Evolutionary conservation across 2,888 invertebrate species (phyloP), one percentile per base, ranked within the genome.

Genomic region (Chrysodeixis includens): DNA sequence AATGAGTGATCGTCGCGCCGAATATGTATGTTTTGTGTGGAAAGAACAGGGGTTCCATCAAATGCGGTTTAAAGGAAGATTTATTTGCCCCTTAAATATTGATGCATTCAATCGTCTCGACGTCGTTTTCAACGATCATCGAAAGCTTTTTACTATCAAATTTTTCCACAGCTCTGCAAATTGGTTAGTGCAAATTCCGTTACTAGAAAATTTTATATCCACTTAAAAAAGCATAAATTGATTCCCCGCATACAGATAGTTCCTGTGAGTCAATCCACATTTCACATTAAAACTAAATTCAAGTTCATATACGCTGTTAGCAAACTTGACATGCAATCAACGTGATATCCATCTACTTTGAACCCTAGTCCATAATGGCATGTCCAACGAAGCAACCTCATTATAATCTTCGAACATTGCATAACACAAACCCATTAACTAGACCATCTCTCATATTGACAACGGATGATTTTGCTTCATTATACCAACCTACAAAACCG

Each of bases 1-100:
- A 73, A 70, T 77, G 64, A 62, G 58, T 62, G 51, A 75, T 54
- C 55, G 61, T 61, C 53, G 10, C 49, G 14, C 59, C 52, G 18
- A 53, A 59, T 61, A 58, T 69, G 40, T 3, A 56, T 58, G 46
- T 8, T 52, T 69, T 56, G 32, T 49, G 62, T 10, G 20, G n/a
- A 9, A 7, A 62, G 53, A 56, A 30, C 14, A 26, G 10, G 32
- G 22, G 12, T 6, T 46, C 20, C 30, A 44, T 46, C 22, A 10
- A 12, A 30, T 30, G 30, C 44, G 52, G 49, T 7, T 26, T 62
- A 2, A 10, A 16, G 14, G 26, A 40, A 61, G 56, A 58, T 35
- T 10, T 56, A 20, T 51, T 26, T 52, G 56, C 44, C 1, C 32
- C 56, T 16, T 1, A n/a, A n/a, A n/a, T n/a, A n/a, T n/a, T n/a